A percentile compares a stretch with the other conserved stretches of the same genome.
Conservation (phyloP, 1,140 invertebrate genomes). For the Bombus breviceps region DNA sequence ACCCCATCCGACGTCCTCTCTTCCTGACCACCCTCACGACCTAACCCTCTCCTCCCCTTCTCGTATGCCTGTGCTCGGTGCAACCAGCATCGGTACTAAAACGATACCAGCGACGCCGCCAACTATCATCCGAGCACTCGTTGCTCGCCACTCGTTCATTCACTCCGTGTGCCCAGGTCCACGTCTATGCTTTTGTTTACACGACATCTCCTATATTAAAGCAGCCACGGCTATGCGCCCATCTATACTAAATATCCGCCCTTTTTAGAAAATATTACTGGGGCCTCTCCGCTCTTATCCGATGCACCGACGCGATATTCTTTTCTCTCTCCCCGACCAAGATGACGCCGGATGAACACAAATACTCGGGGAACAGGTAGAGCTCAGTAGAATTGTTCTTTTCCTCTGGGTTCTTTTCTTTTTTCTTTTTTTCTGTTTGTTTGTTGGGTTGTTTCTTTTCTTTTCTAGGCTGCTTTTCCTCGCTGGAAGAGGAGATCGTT, state of each 20-base stretch:
- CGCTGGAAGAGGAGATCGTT: neutral
- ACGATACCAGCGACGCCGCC: conserved; percentile 53
- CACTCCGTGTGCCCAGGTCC: conserved; percentile 71
- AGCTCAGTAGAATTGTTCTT: conserved; percentile 16
- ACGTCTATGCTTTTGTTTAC: conserved; percentile 82
- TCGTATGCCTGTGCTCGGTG: conserved; percentile 13
- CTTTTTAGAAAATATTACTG: conserved; percentile 71
- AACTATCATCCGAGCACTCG: conserved; percentile 64
- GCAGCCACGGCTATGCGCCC: conserved; percentile 53
- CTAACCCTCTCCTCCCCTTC: conserved; percentile 50
- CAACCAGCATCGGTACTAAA: conserved; percentile 46
- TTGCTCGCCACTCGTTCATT: conserved; percentile 71
- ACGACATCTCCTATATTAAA: conserved; percentile 82
- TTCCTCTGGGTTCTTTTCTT: neutral
- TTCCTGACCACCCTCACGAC: conserved; percentile 52
- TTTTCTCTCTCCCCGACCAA: conserved; percentile 46
- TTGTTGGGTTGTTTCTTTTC: neutral
- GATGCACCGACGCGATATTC: conserved; percentile 54
- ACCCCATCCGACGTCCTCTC: conserved; percentile 47
- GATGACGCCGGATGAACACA: conserved; percentile 50
- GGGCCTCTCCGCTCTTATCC: conserved; percentile 20
- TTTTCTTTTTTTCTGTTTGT: neutral
- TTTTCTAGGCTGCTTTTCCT: neutral
- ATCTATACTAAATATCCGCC: conserved; percentile 52
- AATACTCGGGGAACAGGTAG: conserved; percentile 22